Evolutionary conservation across 1,140 invertebrate genomes (phyloP).

Genomic region (Drosophila murphyi): DNA sequence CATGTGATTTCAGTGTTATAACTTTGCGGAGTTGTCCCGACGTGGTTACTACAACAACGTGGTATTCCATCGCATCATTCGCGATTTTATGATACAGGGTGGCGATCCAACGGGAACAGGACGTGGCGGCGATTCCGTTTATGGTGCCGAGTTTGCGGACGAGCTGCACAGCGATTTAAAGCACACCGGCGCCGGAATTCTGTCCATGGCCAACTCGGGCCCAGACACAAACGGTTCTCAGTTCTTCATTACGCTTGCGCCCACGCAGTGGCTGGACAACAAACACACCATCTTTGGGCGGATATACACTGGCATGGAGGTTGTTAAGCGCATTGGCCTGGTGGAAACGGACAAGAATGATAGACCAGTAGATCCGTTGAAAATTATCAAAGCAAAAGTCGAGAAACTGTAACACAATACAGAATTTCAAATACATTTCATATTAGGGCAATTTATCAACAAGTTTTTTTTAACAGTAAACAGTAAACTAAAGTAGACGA

Average conservation of each 20-base stretch:
- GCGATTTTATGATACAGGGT: slow-evolving; percentile 99
- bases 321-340: slow-evolving; percentile 95
- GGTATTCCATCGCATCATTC: slow-evolving; percentile 98
- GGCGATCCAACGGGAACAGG: slow-evolving; percentile 97
- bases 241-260: slow-evolving; percentile 98
- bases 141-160: slow-evolving; percentile 97
- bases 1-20: slow-evolving; percentile 88
- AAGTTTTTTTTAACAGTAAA: slow-evolving; percentile 7
- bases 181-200: slow-evolving; percentile 92
- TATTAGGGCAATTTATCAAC: slow-evolving; percentile 3
- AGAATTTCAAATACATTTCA: slow-evolving; percentile 7
- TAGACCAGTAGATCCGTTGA: slow-evolving; percentile 94
- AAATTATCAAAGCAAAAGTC: slow-evolving; percentile 91
- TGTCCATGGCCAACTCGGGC: slow-evolving; percentile 94
- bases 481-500: background rate
- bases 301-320: slow-evolving; percentile 93
- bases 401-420: slow-evolving; percentile 84
- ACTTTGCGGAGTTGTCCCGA: slow-evolving; percentile 96
- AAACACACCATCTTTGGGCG: slow-evolving; percentile 99
- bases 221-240: slow-evolving; percentile 99
- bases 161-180: slow-evolving; percentile 98
- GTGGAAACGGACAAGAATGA: slow-evolving; percentile 97
- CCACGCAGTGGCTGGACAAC: slow-evolving; percentile 98
- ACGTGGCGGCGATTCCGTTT: slow-evolving; percentile 97
- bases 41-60: slow-evolving; percentile 98